Evolutionary conservation across 2,797 vertebrate species (phyloP), one percentile per base, ranked within the genome.

Genomic region (Chloroceryle amazona): DNA sequence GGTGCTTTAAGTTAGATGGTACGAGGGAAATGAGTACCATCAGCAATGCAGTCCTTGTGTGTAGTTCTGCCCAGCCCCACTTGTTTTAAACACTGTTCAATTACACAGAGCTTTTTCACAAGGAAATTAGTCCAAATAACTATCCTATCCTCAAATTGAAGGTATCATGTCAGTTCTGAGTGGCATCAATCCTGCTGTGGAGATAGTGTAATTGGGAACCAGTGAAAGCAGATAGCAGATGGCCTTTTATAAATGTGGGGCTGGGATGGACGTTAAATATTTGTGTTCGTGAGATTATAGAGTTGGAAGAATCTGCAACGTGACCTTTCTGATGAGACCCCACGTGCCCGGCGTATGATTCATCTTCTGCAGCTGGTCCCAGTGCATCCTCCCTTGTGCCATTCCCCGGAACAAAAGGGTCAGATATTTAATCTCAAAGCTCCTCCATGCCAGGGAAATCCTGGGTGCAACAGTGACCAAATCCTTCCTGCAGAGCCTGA

Each of bases 71-170:
- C 68, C 74, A 85, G 4, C 33, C 46, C 22, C 33, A 17, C 25
- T 96, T 74, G 14, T 86, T 96, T 86, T 82, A 70, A 70, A 33
- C 14, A 4, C 17, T 49, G 8, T 57, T 76, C 74, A 92, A 39
- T 92, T 74, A 66, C 60, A 46, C 10, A 11, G 31, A 49, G 37
- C 44, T 81, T 63, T 87, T 58, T 52, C 37, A 67, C 19, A 9
- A 82, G 71, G 63, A 95, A 93, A 94, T 92, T 41, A 92, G 47
- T 26, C 60, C 41, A 82, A 89, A 86, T 86, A 79, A 72, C 85
- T 66, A 37, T 75, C 52, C 90, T 65, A 78, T 25, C 39, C 39
- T 93, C 57, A 90, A 29, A 83, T 9, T 85, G 90, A 82, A 89
- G 55, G n/a, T 96, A 73, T 92, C 46, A 13, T 47, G 31, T 85